These are phyloP conservation scores for Diplosoma virens DNA, from an alignment of 23 tunicate genomes.

Conservation along the genomic window DNA sequence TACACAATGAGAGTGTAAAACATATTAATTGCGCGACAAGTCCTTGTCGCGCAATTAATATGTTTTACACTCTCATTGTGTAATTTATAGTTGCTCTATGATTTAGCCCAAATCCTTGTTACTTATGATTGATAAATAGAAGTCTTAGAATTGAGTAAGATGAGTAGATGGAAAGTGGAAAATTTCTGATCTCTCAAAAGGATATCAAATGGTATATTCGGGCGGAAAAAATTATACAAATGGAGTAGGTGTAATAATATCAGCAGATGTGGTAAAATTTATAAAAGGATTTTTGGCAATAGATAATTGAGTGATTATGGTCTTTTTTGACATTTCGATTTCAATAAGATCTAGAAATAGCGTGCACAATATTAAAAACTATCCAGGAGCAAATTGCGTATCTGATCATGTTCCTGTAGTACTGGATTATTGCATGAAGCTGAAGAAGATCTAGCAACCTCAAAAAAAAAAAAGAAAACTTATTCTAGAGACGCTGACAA, in stretches of 20 bases:
- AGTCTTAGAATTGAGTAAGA: background rate
- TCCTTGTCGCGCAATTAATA: too few species aligned
- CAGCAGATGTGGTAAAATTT: too few species aligned
- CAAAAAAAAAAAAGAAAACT: background rate
- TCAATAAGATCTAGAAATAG: too few species aligned
- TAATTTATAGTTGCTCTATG: too few species aligned
- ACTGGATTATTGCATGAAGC: background rate
- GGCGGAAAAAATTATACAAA: background rate
- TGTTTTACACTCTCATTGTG: too few species aligned
- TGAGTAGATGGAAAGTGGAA: background rate
- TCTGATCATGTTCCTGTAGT: background rate
- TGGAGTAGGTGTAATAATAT: background rate
- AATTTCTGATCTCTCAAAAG: background rate
- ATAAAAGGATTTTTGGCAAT: background rate
- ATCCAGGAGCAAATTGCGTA: background rate
- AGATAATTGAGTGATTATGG: background rate
- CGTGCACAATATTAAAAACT: background rate
- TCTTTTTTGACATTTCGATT: too few species aligned
- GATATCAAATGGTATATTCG: background rate
- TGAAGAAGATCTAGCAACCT: background rate
- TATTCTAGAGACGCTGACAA: background rate
- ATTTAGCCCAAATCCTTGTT: too few species aligned
- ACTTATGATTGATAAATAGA: too few species aligned
- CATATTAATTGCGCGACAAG: too few species aligned
- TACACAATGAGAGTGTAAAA: too few species aligned